Base-by-base conservation (phyloP, 2,797 vertebrate species). In the Dermochelys coriacea region DNA sequence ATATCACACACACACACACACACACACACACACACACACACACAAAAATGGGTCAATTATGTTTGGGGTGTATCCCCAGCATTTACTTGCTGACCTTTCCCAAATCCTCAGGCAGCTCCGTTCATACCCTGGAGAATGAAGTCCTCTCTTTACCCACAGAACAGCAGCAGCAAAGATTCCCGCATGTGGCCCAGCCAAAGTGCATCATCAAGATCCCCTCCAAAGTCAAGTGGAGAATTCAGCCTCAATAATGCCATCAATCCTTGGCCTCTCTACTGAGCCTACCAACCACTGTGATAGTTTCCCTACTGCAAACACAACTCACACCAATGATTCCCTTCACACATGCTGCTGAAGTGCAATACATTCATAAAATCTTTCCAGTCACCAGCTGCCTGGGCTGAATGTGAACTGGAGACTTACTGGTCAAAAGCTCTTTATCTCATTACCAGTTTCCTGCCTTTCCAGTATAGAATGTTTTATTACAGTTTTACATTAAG, bases 391-490 rank as follows among this genome's bases (percentile, higher is more conserved):
- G 6, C 1, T 0, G 6, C 74, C 77, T 0, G 2, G 84, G 27
- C 83, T 90, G 86, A 49, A 78, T 55, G 55, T 2, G 47, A 57
- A 49, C 50, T 5, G 41, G 1, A 5, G 88, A 82, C n/a, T 27
- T 16, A 34, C 25, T 54, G 18, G n/a, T 31, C 31, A 90, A 91
- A 57, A 3, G 12, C 27, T 80, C 89, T 37, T 68, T 75, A 68
- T 37, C 25, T 91, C 55, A 57, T 52, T 79, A 29, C 68, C 86
- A 6, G 47, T 19, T 83, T 89, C 54, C 37, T 90, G 25, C 41
- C 59, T 86, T 94, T 80, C 25, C 37, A 82, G 6, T 6, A 5
- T 61, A 91, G 88, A 91, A 83, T 9, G 21, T 55, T 93, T 75
- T 59, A 16, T 74, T 74, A 9, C 41, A 27, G 87, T 84, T 12